Evolutionary conservation across 2,797 vertebrate species (phyloP), one percentile per base, ranked within the genome.

Genomic region (Periparus ater): DNA sequence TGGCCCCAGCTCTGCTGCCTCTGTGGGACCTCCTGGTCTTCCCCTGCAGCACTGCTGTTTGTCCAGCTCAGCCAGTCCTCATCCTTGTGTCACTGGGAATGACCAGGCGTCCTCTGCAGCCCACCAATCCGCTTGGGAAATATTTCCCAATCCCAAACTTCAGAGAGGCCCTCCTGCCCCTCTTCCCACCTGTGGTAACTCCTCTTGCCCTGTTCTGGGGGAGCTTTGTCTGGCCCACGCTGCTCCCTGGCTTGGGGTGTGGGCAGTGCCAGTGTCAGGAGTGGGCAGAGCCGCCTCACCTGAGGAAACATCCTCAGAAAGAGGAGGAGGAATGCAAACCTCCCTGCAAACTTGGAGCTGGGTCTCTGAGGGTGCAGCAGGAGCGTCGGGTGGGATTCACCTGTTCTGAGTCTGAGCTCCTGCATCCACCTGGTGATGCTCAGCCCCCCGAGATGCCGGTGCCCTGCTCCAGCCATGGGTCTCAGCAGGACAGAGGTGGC

Each of bases 21-120:
- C 25, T 57, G 13, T 83, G 38, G 57, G 32, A 57, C 42, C 34
- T 40, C 22, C 57, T 4, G 1, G 9, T 30, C 38, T 55, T 53
- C 42, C 27, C 23, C n/a, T 48, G 77, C 54, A 58, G 25, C 32
- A 1, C 48, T 57, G n/a, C 1, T 40, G 45, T 29, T 51, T 29
- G 60, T 73, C 47, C 60, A 84, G 17, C 71, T 68, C 58, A 53
- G 25, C n/a, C 62, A 40, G 12, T 22, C 54, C 66, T 60, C 32
- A 44, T 38, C 54, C n/a, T 65, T 4, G 20, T 34, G 27, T 29
- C 53, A 19, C 34, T 70, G 57, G 20, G 42, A 48, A 38, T 13
- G 25, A 8, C 0, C 4, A 3, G 1, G 11, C 0, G 0, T 47
- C 50, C 70, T 38, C 76, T 47, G 26, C 72, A 82, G 47, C 40